Base-by-base conservation (phyloP, 2,797 vertebrate species). In the Scolopax rusticola region DNA sequence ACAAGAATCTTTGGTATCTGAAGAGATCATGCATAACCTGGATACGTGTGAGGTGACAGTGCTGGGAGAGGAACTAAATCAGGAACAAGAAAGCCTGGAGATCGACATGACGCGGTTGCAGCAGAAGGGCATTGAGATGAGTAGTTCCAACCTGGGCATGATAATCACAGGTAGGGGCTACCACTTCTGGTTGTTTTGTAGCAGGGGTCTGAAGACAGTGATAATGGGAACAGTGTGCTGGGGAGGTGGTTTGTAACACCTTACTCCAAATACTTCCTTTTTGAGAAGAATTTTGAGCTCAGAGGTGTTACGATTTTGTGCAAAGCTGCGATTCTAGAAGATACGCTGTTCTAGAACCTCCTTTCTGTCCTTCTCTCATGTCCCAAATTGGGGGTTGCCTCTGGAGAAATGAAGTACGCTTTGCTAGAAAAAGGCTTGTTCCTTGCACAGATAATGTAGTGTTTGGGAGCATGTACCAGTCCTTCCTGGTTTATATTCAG, bases 11-110 rank as follows among this genome's bases (percentile, higher is more conserved):
- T 98, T 99, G 96, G 99, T 99, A 70, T 99, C 99, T 0, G 99
- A 99, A 92, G 99, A 99, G 98, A 99, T 99, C 84, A 99, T 99
- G 99, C 99, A 99, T 68, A 99, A 99, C 97, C 98, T 99, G 98
- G 99, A 99, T 95, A 99, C 98, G 0, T 99, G 99, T 63, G 99
- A 99, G 96, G 98, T 99, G 95, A 98, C 98, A 0, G 99, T 99
- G 86, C 97, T 99, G 33, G 99, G 99, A 47, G 99, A 99, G 32
- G 99, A 99, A n/a, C 98, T 99, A 92, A 99, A 99, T 43, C 98
- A 98, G 12, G 99, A 99, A 28, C 99, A 99, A 5, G 99, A 99
- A 97, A 98, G 98, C 97, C 98, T 99, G 96, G 99, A 99, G 95
- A 97, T 99, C 91, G 99, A 99, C 93, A 78, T 97, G 90, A 98